Conservation (phyloP, 2,888 invertebrate genomes). For the Lepidonotus clava region DNA sequence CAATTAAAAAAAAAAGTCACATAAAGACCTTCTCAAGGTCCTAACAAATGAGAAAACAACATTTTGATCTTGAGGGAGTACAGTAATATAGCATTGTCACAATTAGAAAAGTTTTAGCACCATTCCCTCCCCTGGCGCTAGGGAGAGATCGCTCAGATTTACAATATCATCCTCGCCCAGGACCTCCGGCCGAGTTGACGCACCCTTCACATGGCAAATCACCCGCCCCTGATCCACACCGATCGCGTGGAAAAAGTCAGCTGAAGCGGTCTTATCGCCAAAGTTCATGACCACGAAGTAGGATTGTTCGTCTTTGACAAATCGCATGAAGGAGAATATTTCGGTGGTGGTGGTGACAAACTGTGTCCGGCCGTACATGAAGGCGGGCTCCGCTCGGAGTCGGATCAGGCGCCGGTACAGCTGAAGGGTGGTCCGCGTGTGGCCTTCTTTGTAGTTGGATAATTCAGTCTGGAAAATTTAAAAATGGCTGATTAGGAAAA, state of each 20-base stretch:
- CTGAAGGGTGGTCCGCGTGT: conserved; percentile 5
- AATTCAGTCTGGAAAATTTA: neutral
- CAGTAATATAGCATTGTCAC: neutral
- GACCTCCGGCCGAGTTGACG: conserved; percentile 66
- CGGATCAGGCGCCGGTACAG: conserved; percentile 62
- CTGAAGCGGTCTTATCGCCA: conserved; percentile 65
- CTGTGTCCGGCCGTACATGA: conserved; percentile 71
- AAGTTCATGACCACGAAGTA: conserved; percentile 76
- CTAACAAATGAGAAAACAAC: too few species aligned
- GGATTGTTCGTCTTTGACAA: conserved; percentile 58
- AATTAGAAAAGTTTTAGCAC: conserved; percentile 68
- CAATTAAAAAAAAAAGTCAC: too few species aligned
- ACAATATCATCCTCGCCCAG: conserved; percentile 60
- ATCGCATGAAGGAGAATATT: conserved; percentile 74
- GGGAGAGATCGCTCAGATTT: conserved; percentile 63
- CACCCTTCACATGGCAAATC: conserved; percentile 62
- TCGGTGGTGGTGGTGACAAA: conserved; percentile 67
- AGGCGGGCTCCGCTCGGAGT: conserved; percentile 69
- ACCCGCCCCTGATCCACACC: conserved; percentile 61
- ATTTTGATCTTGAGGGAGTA: too few species aligned
- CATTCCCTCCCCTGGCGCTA: conserved; percentile 72
- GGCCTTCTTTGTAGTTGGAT: neutral
- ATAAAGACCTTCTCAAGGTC: too few species aligned
- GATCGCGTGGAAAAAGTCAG: conserved; percentile 65
- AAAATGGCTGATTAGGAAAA: too few species aligned